Conservation (phyloP, 2,797 vertebrate genomes). For the Labroides dimidiatus region DNA sequence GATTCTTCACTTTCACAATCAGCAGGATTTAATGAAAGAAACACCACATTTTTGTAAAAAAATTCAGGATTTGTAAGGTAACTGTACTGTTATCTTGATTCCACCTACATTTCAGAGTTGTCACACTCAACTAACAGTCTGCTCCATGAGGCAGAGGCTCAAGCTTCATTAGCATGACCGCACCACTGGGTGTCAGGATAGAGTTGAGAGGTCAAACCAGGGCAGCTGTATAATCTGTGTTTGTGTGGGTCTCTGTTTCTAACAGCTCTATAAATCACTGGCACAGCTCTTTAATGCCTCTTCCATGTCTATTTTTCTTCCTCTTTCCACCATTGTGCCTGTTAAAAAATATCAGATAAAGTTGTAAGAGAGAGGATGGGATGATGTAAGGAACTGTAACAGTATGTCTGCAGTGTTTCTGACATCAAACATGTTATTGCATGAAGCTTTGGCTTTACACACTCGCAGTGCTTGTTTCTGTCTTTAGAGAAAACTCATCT, state of each 20-base stretch:
- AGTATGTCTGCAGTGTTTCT: conserved; percentile 8
- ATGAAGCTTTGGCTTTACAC: neutral
- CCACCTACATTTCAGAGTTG: neutral
- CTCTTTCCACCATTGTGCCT: conserved; percentile 3
- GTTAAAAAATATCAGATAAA: conserved; percentile 16
- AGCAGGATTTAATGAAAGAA: too few relatives aligned
- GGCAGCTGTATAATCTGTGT: neutral
- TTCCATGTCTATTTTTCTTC: neutral
- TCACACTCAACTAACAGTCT: neutral
- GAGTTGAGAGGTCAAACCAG: neutral
- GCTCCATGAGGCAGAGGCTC: neutral
- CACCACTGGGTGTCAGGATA: conserved; percentile 33
- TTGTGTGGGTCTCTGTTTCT: conserved; percentile 1
- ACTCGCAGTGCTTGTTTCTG: neutral
- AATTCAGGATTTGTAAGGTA: too few relatives aligned
- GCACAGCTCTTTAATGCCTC: neutral
- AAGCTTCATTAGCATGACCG: conserved; percentile 5
- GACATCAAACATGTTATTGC: conserved; percentile 23
- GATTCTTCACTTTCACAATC: too few relatives aligned
- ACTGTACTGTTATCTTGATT: too few relatives aligned
- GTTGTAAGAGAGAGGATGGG: neutral
- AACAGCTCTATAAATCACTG: neutral
- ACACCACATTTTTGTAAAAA: too few relatives aligned
- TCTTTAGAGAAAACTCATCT: conserved; percentile 23
- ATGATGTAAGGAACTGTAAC: conserved; percentile 57